A percentile compares a stretch with the other conserved stretches of the same genome.
These are phyloP conservation scores for Crax fasciolata DNA, from an alignment of 2,797 vertebrate species.

Conservation along the genomic window DNA sequence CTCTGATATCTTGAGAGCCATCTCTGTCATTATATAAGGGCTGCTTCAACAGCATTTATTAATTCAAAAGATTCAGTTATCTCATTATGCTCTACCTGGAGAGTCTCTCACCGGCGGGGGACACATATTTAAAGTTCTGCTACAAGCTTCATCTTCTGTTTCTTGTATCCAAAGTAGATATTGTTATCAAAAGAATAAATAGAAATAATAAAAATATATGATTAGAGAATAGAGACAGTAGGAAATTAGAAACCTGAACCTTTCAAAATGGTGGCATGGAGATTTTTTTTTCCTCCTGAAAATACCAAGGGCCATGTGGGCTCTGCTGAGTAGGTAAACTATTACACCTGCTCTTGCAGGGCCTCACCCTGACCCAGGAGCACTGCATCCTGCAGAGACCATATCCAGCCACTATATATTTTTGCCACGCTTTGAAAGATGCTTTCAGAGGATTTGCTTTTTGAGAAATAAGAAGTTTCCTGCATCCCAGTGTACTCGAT, in stretches of 20 bases:
- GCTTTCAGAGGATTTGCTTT: background rate
- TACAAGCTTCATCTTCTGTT: background rate
- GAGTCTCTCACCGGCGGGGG: background rate
- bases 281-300: background rate
- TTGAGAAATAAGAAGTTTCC: background rate
- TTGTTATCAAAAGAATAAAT: background rate
- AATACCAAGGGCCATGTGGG: accelerated
- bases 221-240: background rate
- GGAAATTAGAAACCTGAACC: background rate
- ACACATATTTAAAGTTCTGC: background rate
- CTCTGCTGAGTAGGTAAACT: background rate
- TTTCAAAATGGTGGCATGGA: background rate
- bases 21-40: slow-evolving; percentile 2
- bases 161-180: accelerated
- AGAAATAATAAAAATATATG: background rate
- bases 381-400: accelerated
- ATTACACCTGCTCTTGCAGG: background rate
- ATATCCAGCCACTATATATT: no score
- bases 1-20: slow-evolving; percentile 46
- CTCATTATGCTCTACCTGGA: slow-evolving; percentile 31
- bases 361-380: background rate
- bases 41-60: slow-evolving; percentile 48
- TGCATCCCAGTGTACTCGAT: background rate
- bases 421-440: background rate
- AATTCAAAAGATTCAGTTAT: slow-evolving; percentile 44